Percentiles rank a stretch among this genome's conserved stretches.
Evolutionary conservation across 2,797 vertebrate genomes (phyloP).

Genomic region (Pangasius mekongensis): DNA sequence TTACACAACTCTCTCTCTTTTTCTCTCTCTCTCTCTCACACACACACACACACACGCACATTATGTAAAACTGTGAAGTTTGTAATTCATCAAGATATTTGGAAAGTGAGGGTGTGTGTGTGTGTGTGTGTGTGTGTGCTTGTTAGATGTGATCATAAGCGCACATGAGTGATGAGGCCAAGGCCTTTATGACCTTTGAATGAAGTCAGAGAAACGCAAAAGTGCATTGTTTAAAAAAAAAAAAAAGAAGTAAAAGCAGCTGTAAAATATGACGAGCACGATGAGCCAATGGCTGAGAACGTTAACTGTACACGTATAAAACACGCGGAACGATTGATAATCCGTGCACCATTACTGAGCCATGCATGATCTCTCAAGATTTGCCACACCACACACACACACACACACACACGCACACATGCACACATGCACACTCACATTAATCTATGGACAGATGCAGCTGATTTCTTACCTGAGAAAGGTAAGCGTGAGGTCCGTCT

Average conservation of each 20-base stretch:
- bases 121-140: neutral
- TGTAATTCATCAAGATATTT: neutral
- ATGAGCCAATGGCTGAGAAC: neutral
- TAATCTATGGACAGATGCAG: neutral
- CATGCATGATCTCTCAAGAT: neutral
- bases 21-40: too few species aligned
- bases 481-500: neutral
- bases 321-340: neutral
- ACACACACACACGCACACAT: neutral
- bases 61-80: too few species aligned
- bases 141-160: neutral
- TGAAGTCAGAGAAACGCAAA: neutral
- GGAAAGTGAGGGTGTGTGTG: neutral
- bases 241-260: neutral
- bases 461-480: constrained; percentile 37
- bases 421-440: neutral
- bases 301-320: neutral
- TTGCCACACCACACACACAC: neutral
- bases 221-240: neutral
- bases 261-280: neutral
- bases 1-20: neutral
- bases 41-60: neutral
- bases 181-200: neutral
- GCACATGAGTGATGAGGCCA: neutral
- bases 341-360: neutral